A percentile compares a stretch with the other conserved stretches of the same genome.
Evolutionary conservation across 2,888 invertebrate species (phyloP).

Genomic region (Acrobasis suavella): DNA sequence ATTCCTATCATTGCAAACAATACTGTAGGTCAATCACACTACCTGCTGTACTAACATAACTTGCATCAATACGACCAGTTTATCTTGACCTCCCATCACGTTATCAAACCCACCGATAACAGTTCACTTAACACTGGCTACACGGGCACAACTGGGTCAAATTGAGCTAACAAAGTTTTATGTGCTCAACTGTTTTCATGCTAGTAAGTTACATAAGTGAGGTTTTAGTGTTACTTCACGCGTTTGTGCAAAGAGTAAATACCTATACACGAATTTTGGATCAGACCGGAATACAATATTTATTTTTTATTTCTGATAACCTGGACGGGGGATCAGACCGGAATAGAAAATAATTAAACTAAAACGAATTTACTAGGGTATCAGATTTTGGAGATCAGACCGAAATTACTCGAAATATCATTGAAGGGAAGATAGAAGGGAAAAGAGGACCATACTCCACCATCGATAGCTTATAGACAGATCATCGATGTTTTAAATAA

Average conservation of each 20-base stretch:
- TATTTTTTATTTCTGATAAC: too few relatives aligned
- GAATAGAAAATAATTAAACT: too few relatives aligned
- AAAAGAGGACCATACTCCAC: too few relatives aligned
- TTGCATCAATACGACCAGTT: neutral
- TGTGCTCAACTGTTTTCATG: conserved; percentile 13
- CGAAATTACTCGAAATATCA: too few relatives aligned
- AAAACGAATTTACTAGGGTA: too few relatives aligned
- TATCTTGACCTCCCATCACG: neutral
- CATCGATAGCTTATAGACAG: too few relatives aligned
- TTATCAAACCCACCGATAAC: neutral
- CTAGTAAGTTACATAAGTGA: conserved; percentile 10
- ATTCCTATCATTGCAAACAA: neutral
- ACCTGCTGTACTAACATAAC: neutral
- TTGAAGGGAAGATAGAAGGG: too few relatives aligned
- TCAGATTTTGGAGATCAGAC: too few relatives aligned
- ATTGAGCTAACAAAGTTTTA: conserved; percentile 8
- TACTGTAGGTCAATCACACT: neutral
- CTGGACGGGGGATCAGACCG: too few relatives aligned
- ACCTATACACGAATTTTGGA: neutral
- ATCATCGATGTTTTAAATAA: too few relatives aligned
- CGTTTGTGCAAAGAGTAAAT: neutral
- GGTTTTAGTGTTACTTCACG: neutral
- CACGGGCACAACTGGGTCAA: neutral
- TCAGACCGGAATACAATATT: too few relatives aligned
- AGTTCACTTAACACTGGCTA: neutral